Percentiles rank a stretch among this genome's conserved stretches.
These are phyloP conservation scores for Chionis minor DNA, from an alignment of 2,113 vertebrate species.

Conservation along the genomic window DNA sequence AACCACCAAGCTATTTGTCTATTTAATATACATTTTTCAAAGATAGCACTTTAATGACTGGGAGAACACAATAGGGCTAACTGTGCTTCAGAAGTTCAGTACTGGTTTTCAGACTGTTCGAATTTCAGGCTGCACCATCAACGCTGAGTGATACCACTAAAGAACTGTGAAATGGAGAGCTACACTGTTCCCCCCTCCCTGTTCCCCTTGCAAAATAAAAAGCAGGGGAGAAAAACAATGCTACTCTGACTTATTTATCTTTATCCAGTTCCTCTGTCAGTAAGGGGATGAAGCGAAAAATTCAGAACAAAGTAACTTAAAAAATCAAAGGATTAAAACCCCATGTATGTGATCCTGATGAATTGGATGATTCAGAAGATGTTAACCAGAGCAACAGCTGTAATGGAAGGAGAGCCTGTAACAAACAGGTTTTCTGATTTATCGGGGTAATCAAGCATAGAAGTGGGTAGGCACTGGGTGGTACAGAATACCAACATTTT, in stretches of 20 bases:
- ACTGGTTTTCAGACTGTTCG: neutral
- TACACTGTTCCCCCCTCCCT: neutral
- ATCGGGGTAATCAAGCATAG: constrained; percentile 61
- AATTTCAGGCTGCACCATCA: neutral
- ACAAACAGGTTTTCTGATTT: constrained; percentile 71
- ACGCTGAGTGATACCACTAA: neutral
- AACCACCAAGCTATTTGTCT: constrained; percentile 15
- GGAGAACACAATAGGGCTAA: neutral
- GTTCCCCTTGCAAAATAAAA: constrained; percentile 19
- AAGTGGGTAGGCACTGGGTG: constrained; percentile 71
- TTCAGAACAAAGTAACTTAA: constrained; percentile 66
- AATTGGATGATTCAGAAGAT: constrained; percentile 68
- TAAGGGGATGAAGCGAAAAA: constrained; percentile 51
- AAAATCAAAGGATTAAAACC: constrained; percentile 66
- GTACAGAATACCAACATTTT: constrained; percentile 64
- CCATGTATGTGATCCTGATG: constrained; percentile 60
- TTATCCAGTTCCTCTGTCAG: constrained; percentile 64
- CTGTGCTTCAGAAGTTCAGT: neutral
- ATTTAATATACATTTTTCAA: constrained; percentile 13
- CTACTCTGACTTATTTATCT: constrained; percentile 47
- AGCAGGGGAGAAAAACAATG: constrained; percentile 19
- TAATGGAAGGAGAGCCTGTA: constrained; percentile 67
- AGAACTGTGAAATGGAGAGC: constrained; percentile 30
- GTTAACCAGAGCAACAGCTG: constrained; percentile 72
- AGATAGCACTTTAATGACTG: neutral